These are phyloP conservation scores for Yponomeuta cagnagella DNA, from an alignment of 2,888 invertebrate genomes.

Conservation along the genomic window DNA sequence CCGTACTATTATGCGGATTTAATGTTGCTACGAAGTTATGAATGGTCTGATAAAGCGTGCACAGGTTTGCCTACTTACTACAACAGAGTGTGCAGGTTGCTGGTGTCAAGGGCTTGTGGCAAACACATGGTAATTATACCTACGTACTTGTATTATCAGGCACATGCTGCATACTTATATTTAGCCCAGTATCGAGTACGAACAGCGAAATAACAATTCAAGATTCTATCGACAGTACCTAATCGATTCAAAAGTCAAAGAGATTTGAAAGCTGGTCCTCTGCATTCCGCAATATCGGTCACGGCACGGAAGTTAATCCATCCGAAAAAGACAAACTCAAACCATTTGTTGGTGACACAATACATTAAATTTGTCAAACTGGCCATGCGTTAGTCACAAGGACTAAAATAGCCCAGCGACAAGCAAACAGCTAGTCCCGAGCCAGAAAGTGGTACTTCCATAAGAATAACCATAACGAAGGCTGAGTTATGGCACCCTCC, in stretches of 20 bases:
- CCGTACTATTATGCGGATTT: slow-evolving; percentile 12
- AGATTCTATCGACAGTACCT: too few relatives aligned
- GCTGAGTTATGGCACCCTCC: not conserved
- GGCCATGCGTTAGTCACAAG: not conserved
- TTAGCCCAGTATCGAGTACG: too few relatives aligned
- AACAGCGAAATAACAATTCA: too few relatives aligned
- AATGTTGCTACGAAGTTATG: slow-evolving; percentile 9
- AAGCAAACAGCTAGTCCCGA: not conserved
- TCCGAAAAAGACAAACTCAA: not conserved
- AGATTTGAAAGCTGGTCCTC: too few relatives aligned
- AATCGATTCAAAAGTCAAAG: too few relatives aligned
- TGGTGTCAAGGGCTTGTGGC: not conserved
- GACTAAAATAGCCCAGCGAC: not conserved
- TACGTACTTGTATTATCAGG: too few relatives aligned
- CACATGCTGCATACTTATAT: too few relatives aligned
- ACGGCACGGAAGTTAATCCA: not conserved
- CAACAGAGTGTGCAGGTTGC: not conserved
- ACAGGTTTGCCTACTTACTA: not conserved
- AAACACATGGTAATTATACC: too few relatives aligned
- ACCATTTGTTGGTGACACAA: not conserved
- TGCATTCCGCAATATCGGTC: not conserved
- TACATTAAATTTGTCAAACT: not conserved
- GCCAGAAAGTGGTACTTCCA: not conserved
- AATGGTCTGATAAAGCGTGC: not conserved
- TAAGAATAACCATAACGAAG: not conserved